A percentile compares a stretch with the other conserved stretches of the same genome.
phyloP scores from a whole-genome alignment of 2,888 invertebrate species.

The Seira musarum region DNA sequence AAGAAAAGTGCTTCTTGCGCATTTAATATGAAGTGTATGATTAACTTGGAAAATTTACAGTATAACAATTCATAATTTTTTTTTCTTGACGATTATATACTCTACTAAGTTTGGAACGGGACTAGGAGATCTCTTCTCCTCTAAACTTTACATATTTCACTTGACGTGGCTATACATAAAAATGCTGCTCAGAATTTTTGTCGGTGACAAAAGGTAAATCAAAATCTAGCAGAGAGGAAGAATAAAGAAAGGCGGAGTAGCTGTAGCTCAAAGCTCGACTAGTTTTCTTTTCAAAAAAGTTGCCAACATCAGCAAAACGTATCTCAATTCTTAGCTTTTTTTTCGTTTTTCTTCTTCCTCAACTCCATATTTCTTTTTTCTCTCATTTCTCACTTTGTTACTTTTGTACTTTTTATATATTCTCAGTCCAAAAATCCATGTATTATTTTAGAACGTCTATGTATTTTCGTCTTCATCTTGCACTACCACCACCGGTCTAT shows the following conservation, averaged over 20 bases:
- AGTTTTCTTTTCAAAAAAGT: constrained; percentile 37
- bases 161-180: background rate
- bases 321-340: constrained; percentile 14
- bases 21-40: background rate
- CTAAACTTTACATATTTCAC: background rate
- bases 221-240: constrained; percentile 38
- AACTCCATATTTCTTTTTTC: constrained; percentile 13
- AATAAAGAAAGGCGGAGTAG: constrained; percentile 43
- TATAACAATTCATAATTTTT: background rate
- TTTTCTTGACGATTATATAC: background rate
- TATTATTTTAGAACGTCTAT: background rate
- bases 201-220: constrained; percentile 56
- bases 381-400: constrained; percentile 10
- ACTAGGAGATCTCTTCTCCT: too few relatives aligned
- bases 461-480: background rate
- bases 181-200: background rate
- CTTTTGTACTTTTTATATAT: background rate
- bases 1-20: background rate
- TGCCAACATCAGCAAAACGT: constrained; percentile 51
- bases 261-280: too few relatives aligned
- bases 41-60: background rate
- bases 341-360: constrained; percentile 11
- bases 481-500: constrained; percentile 35
- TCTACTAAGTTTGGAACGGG: too few relatives aligned
- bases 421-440: constrained; percentile 2